A percentile compares a stretch with the other conserved stretches of the same genome.
These are phyloP conservation scores for Adineta ricciae DNA, from an alignment of 2,888 invertebrate genomes.

Conservation along the genomic window DNA sequence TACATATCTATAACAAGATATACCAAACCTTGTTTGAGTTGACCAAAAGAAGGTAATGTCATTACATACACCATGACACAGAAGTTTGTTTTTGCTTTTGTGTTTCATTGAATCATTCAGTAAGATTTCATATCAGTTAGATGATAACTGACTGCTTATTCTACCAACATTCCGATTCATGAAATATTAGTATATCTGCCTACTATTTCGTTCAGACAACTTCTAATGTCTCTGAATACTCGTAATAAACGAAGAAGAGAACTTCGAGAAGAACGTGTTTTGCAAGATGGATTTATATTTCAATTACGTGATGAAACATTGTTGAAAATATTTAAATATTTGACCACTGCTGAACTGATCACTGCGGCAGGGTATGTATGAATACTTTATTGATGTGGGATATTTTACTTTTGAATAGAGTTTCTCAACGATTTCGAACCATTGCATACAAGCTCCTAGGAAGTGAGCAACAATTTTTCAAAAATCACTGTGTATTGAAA, in stretches of 20 bases:
- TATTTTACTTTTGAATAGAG: neutral
- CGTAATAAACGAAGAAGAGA: neutral
- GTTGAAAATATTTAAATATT: neutral
- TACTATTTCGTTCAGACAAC: neutral
- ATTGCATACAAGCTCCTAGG: neutral
- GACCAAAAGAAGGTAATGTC: neutral
- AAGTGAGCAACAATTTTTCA: too few relatives aligned
- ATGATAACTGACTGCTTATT: neutral
- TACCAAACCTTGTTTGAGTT: too few relatives aligned
- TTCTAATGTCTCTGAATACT: neutral
- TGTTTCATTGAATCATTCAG: neutral
- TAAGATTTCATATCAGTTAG: neutral
- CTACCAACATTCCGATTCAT: too few relatives aligned
- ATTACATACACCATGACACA: neutral
- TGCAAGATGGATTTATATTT: neutral
- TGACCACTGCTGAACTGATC: neutral
- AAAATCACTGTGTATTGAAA: too few relatives aligned
- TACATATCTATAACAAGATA: too few relatives aligned
- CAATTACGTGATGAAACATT: slow-evolving; percentile 4
- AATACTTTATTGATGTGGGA: neutral
- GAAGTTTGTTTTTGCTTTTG: neutral
- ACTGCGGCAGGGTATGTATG: neutral
- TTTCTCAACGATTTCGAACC: neutral
- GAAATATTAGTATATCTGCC: neutral
- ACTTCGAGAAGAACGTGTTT: neutral